These are phyloP conservation scores for Pangasianodon hypophthalmus DNA, from an alignment of 2,113 vertebrate genomes.

Conservation along the genomic window DNA sequence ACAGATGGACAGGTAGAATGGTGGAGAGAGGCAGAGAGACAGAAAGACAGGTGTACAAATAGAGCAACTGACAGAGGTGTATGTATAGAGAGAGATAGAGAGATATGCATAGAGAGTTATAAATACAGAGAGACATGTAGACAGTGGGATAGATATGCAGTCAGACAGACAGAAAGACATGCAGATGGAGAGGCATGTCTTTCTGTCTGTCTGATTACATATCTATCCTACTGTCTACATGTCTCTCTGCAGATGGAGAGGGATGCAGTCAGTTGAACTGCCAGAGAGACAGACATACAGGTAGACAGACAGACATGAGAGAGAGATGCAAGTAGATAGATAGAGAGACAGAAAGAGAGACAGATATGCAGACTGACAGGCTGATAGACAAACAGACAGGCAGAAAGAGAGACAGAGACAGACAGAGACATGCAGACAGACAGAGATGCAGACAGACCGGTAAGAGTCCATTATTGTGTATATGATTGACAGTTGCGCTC, in stretches of 20 bases:
- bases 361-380: background rate
- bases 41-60: background rate
- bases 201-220: too few species aligned
- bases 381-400: background rate
- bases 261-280: background rate
- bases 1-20: background rate
- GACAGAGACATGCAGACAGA: background rate
- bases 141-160: too few species aligned
- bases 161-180: background rate
- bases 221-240: too few species aligned
- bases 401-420: background rate
- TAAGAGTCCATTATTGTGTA: background rate
- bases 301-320: background rate
- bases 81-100: background rate
- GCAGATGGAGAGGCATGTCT: too few species aligned
- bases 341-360: background rate
- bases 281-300: background rate
- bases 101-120: too few species aligned
- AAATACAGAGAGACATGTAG: too few species aligned
- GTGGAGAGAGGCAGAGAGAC: background rate
- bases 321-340: background rate
- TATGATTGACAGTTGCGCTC: background rate
- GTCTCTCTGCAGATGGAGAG: too few species aligned
- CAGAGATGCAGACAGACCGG: background rate
- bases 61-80: background rate